These are phyloP conservation scores for Saccostrea echinata DNA, from an alignment of 1,140 invertebrate species.

Conservation along the genomic window DNA sequence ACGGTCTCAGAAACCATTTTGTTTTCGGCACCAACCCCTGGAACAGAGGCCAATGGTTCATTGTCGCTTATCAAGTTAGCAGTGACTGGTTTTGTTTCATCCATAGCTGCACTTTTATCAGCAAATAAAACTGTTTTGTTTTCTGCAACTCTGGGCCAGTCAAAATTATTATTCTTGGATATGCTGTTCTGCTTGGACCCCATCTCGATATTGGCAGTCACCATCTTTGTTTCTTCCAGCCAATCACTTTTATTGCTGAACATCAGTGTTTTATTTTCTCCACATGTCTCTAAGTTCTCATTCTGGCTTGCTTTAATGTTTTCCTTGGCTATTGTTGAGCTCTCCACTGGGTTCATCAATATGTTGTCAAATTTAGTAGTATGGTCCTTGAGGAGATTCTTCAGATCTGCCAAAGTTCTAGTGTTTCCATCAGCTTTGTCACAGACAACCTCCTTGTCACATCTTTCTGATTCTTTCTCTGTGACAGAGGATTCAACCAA, in stretches of 20 bases:
- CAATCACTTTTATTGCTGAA: constrained; percentile 1
- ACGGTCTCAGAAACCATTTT: background rate
- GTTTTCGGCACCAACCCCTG: background rate
- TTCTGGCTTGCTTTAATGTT: background rate
- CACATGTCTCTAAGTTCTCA: background rate
- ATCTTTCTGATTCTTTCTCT: background rate
- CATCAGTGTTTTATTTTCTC: background rate
- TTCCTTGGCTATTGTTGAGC: background rate
- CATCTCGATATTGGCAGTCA: background rate
- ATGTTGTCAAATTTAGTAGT: background rate
- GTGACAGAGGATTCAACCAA: background rate
- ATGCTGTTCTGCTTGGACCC: background rate
- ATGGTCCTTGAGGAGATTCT: background rate
- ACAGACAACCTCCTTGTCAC: background rate
- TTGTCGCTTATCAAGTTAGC: background rate
- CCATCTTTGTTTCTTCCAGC: constrained; percentile 8
- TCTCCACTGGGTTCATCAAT: background rate
- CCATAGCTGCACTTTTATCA: background rate
- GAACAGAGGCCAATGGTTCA: background rate
- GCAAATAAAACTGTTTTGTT: constrained; percentile 12
- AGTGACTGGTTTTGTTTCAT: background rate
- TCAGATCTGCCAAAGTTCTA: constrained; percentile 9
- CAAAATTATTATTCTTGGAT: background rate
- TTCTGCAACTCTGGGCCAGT: background rate
- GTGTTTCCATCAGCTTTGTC: constrained; percentile 14